Base-by-base conservation (phyloP, 2,113 vertebrate genomes). In the Jacana jacana region DNA sequence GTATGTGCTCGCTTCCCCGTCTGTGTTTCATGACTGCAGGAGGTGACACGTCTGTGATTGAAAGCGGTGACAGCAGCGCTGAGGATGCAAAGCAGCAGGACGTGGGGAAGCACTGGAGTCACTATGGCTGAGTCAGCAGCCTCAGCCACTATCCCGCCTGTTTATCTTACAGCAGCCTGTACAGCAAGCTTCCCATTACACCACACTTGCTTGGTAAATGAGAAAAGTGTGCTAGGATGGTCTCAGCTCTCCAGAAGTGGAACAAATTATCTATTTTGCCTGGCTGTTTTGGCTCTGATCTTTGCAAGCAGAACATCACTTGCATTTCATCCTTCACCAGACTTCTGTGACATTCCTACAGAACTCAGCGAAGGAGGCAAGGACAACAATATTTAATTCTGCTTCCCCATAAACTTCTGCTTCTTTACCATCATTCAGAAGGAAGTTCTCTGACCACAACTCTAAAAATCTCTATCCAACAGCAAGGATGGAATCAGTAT, bases 51-150 rank as follows among this genome's bases (percentile, higher is more conserved):
- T 8, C 57, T 4, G 6, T 44, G 87, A 52, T 0, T 31, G 35
- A 72, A 44, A 75, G 37, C 7, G 3, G 76, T 83, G 88, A 68
- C 91, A 76, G 24, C 39, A 35, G 70, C 1, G 0, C 61, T 27
- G 49, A 79, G 54, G 78, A 54, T 37, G 54, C 22, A 35, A 71
- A 89, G 81, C 57, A 85, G 91, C 78, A 37, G 81, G 86, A 79
- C 4, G 4, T 10, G 52, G 88, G 72, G 89, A 64, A 79, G 75
- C 63, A 7, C n/a, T 3, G 58, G 81, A 72, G 72, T 17, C 9
- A 4, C 82, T 40, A 5, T 1, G 8, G 84, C 94, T 88, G 93
- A 95, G n/a, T 70, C 91, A 94, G 94, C 84, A 63, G 46, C 9
- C 23, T 40, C 77, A 51, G 83, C 35, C 52, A 3, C 46, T 52